Evolutionary conservation across 2,888 invertebrate species (phyloP), one percentile per base, ranked within the genome.

Genomic region (Drosophila eohydei): DNA sequence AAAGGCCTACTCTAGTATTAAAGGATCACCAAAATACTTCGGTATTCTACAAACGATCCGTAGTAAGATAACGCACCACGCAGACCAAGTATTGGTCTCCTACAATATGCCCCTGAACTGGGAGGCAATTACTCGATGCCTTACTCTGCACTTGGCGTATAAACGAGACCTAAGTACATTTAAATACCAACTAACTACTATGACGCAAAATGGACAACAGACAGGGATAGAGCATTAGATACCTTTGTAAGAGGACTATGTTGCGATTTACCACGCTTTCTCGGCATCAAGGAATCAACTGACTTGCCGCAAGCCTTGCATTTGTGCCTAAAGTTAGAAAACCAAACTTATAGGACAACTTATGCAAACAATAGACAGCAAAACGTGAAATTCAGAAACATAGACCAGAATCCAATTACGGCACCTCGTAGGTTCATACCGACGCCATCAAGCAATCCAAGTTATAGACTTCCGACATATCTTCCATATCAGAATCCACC

Each of bases 371-470:
- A 28, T 30, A n/a, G 46, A 28, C 46, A 30, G 3, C 30, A 46
- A n/a, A 46, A 5, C n/a, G 14, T 26, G 2, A 46, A 30, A 14
- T 30, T 44, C 5, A 44, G 28, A 44, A 28, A 14, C 6, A 3
- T 12, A 26, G 26, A 26, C 4, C 46, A 46, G 28, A 46, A 30
- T 1, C 14, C 30, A 30, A 30, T 46, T n/a, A 14, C 46, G 9
- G 46, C 46, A 46, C 44, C 44, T 12, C 28, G 44, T 46, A 46
- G 28, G 26, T 46, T 46, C 26, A 46, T 28, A 46, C 12, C 44
- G 6, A 7, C 28, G 5, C 12, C 12, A 46, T 7, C 44, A 14
- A 46, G 4, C 26, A 12, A 46, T 14, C 14, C 28, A 46, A 46
- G 14, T 6, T 14, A 46, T 46, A 5, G 44, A 12, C 28, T 12